phyloP scores from a whole-genome alignment of 1,140 invertebrate genomes.

The Argopecten irradians region DNA sequence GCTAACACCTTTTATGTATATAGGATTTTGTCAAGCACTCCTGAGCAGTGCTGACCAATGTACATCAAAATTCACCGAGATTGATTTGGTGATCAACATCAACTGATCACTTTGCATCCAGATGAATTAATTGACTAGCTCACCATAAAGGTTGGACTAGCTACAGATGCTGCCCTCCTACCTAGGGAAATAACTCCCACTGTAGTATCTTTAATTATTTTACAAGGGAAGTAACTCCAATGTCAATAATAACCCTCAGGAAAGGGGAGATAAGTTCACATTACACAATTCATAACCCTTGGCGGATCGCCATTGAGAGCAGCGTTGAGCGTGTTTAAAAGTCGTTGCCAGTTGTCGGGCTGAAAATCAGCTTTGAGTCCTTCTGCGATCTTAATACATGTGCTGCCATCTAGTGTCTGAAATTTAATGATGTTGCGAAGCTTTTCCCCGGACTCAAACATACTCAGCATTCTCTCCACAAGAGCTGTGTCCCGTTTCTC shows the following conservation, averaged over 20 bases:
- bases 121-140: not conserved
- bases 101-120: no score
- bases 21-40: no score
- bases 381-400: constrained; percentile 64
- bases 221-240: not conserved
- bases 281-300: not conserved
- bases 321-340: constrained; percentile 56
- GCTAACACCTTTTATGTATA: no score
- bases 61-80: no score
- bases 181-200: not conserved
- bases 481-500: constrained; percentile 62
- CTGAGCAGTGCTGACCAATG: no score
- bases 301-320: constrained; percentile 47
- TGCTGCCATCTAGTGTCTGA: constrained; percentile 66
- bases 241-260: not conserved
- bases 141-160: not conserved
- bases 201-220: no score
- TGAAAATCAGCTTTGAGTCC: constrained; percentile 55
- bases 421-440: constrained; percentile 62
- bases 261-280: not conserved
- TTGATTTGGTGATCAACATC: no score
- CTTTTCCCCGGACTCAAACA: constrained; percentile 57
- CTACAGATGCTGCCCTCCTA: not conserved
- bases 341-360: constrained; percentile 53
- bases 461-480: constrained; percentile 61